phyloP scores from a whole-genome alignment of 2,113 vertebrate species.

The Colaptes auratus region DNA sequence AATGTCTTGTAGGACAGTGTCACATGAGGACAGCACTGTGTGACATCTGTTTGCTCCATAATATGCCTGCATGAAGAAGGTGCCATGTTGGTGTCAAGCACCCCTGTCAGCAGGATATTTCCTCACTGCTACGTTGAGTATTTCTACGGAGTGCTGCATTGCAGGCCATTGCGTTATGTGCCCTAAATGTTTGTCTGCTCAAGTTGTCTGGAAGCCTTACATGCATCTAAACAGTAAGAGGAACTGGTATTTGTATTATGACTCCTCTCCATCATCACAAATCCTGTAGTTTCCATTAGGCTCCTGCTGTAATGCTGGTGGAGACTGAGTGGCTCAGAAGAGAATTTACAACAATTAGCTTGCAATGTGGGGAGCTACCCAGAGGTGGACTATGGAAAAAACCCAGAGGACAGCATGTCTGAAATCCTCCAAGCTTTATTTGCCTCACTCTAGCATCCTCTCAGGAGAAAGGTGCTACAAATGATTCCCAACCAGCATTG shows the following conservation, averaged over 20 bases:
- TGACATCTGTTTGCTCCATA: rapidly evolving
- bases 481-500: not conserved
- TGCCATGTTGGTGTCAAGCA: not conserved
- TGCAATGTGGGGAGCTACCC: not conserved
- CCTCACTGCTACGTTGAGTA: not conserved
- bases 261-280: not conserved
- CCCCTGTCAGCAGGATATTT: not conserved
- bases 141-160: not conserved
- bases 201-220: not conserved
- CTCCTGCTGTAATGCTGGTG: not conserved
- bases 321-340: not conserved
- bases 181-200: not conserved
- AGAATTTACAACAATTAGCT: not conserved
- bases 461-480: not conserved
- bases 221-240: not conserved
- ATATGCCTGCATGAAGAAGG: not conserved
- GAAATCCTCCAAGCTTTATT: not conserved
- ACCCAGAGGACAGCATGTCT: not conserved
- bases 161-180: not conserved
- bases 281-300: not conserved
- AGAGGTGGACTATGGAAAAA: not conserved
- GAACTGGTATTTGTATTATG: not conserved
- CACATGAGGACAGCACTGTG: not conserved
- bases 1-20: no score
- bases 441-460: not conserved